Evolutionary conservation across 1,140 invertebrate genomes (phyloP).

Genomic region (Bombus difficillimus): DNA sequence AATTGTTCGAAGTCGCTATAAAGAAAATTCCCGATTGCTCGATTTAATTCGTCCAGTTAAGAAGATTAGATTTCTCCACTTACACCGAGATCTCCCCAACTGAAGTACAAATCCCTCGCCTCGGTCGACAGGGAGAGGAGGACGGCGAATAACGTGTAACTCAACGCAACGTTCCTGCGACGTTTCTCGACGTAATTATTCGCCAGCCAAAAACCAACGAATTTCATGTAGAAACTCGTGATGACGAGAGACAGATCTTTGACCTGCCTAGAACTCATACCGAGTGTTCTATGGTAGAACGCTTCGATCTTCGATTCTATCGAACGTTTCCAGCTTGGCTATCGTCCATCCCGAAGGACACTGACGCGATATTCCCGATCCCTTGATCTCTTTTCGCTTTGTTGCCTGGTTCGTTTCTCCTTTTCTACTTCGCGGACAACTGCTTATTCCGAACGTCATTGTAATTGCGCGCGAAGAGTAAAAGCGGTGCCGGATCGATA

Average conservation of each 20-base stretch:
- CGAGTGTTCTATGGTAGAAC: too few species aligned
- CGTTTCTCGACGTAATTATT: slow-evolving; percentile 7
- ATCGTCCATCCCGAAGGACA: too few species aligned
- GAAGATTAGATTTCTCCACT: slow-evolving; percentile 10
- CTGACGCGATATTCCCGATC: not conserved
- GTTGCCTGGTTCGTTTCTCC: not conserved
- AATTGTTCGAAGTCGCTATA: too few species aligned
- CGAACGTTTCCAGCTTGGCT: not conserved
- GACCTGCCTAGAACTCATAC: not conserved
- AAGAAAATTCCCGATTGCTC: not conserved
- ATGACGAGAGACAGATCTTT: not conserved
- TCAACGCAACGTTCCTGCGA: not conserved
- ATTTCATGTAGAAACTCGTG: slow-evolving; percentile 31
- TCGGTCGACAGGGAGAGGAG: not conserved
- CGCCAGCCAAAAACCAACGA: slow-evolving; percentile 52
- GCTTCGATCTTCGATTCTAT: too few species aligned
- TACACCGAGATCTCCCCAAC: slow-evolving; percentile 48
- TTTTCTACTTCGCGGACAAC: not conserved
- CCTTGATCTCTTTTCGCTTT: rapidly evolving
- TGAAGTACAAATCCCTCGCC: slow-evolving; percentile 39
- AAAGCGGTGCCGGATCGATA: not conserved
- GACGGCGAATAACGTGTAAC: slow-evolving; percentile 11
- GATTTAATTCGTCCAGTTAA: not conserved
- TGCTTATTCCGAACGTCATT: not conserved
- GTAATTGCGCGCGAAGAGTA: not conserved